Conservation (phyloP, 2,888 invertebrate species). For the Noctua pronuba region DNA sequence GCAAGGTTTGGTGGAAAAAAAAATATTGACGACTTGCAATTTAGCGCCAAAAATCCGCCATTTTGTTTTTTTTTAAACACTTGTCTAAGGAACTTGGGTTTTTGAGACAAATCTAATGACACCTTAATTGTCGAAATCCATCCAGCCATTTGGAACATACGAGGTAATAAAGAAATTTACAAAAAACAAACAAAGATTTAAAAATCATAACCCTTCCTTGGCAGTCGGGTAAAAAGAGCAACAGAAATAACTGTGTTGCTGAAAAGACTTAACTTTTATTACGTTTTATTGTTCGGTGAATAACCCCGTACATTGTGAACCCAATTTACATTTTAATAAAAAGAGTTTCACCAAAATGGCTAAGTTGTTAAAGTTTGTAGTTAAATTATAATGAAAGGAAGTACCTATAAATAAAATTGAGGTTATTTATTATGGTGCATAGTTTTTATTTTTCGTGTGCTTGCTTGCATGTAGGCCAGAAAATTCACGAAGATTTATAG, state of each 20-base stretch:
- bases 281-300: constrained; percentile 45
- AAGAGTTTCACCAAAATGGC: constrained; percentile 49
- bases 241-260: not conserved
- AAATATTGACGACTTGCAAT: too few relatives aligned
- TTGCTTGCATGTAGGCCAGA: constrained; percentile 25
- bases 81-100: too few relatives aligned
- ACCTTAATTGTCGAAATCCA: too few relatives aligned
- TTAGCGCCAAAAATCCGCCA: too few relatives aligned
- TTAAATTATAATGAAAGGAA: constrained; percentile 44
- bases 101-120: too few relatives aligned
- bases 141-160: too few relatives aligned
- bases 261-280: not conserved
- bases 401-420: constrained; percentile 39
- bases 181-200: too few relatives aligned
- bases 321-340: constrained; percentile 61
- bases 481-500: not conserved
- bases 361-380: constrained; percentile 28
- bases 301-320: constrained; percentile 42
- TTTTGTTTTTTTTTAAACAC: too few relatives aligned
- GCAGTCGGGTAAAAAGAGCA: too few relatives aligned
- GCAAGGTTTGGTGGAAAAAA: too few relatives aligned
- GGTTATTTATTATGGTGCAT: constrained; percentile 41
- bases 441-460: constrained; percentile 24
- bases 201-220: too few relatives aligned
- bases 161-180: too few relatives aligned